A percentile compares a stretch with the other conserved stretches of the same genome.
Evolutionary conservation across 2,888 invertebrate species (phyloP).

Genomic region (Hedychridium roseum): DNA sequence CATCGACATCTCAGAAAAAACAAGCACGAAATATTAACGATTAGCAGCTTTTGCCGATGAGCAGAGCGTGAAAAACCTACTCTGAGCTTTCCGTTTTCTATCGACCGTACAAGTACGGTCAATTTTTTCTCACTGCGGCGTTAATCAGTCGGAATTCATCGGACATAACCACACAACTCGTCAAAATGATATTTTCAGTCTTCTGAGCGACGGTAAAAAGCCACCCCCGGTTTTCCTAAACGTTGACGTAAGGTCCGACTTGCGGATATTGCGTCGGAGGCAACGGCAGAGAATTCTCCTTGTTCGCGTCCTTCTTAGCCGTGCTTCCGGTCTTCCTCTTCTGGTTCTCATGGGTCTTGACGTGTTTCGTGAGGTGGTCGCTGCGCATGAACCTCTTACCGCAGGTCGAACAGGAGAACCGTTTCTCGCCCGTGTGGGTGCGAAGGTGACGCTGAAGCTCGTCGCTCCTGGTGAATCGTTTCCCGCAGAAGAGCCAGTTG

Average conservation of each 20-base stretch:
- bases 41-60: too few species aligned
- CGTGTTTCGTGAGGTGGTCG: conserved; percentile 93
- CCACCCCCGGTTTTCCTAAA: too few species aligned
- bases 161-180: too few species aligned
- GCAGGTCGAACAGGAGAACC: conserved; percentile 87
- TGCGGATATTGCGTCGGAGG: conserved; percentile 18
- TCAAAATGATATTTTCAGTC: too few species aligned
- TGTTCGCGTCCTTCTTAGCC: conserved; percentile 63
- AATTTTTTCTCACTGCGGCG: too few species aligned
- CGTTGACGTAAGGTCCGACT: conserved; percentile 22
- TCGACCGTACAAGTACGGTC: too few species aligned
- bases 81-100: too few species aligned
- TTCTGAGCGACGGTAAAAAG: too few species aligned
- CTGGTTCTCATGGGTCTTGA: conserved; percentile 83
- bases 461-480: conserved; percentile 90
- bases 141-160: too few species aligned
- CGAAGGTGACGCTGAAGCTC: conserved; percentile 83
- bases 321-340: conserved; percentile 65
- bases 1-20: too few species aligned
- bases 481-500: conserved; percentile 88
- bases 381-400: conserved; percentile 91
- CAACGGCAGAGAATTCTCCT: conserved; percentile 49
- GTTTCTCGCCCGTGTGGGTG: conserved; percentile 90
- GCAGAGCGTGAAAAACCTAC: too few species aligned
- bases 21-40: too few species aligned